Base-by-base conservation (phyloP, 1,140 invertebrate species). In the Aphelenchoides fujianensis region DNA sequence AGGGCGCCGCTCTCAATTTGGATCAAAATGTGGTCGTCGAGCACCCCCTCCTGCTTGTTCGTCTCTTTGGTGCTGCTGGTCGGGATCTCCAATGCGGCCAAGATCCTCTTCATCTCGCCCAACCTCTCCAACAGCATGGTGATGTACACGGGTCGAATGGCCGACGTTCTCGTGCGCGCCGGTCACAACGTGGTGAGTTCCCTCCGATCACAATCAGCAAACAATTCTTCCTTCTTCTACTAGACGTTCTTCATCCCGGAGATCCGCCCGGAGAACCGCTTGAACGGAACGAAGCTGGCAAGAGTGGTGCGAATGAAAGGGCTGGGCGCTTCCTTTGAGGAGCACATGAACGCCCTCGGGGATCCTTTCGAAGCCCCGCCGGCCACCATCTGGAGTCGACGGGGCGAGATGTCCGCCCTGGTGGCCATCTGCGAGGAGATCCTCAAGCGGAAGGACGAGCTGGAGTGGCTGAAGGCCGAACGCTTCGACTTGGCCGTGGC, bases 261-360 rank as follows among this genome's bases (percentile, higher is more conserved):
- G 66, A 30, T 68, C 7, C 54, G 69, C 9, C 52, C 34, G 2
- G 59, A 48, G 31, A 61, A 72, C 36, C 53, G 72, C 36, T 54
- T 72, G 35, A 79, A 64, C 54, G 76, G 76, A 23, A 79, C 76
- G 7, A 74, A 74, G 69, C 68, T 75, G 48, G 77, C 72, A n/a
- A 63, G 69, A 19, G 73, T 77, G 19, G 59, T 77, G 41, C 59
- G 76, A 62, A 79, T 78, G 67, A 54, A 61, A 41, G 63, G 67
- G 28, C 16, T 77, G 28, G 19, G 55, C 1, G 59, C 69, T 28
- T 30, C 34, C 7, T 73, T 72, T 27, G 55, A 67, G 16, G 41
- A 73, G 7, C 9, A 16, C 2, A 71, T 72, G 67, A 55, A 19
- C 9, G 19, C n/a, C 27, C 48, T 61, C 31, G 48, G 19, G 3